Evolutionary conservation across 2,888 invertebrate genomes (phyloP), one percentile per base, ranked within the genome.

Genomic region (Amiota minor): DNA sequence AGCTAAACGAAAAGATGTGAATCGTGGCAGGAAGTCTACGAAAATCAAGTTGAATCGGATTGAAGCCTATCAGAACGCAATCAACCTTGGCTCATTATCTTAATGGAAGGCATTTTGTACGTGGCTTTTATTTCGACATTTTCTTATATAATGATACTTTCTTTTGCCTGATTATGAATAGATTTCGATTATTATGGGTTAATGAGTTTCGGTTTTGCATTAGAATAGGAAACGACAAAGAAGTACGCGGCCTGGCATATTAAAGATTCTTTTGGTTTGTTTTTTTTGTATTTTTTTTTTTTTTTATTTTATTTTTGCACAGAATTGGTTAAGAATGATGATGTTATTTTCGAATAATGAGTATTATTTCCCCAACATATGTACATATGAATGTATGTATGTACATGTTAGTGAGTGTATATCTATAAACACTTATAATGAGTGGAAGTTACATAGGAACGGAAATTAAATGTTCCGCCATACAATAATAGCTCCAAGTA

Each of bases 71-170:
- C 65, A 65, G 47, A 65, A 47, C 47, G 65, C 65, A 65, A 65
- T 65, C 65, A 65, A 49, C 65, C 9, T n/a, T 47, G 65, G 20
- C 65, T 65, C 65, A 65, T 65, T 65, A 65, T 65, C 65, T 47
- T 65, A 65, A 65, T 65, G 65, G 65, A 65, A 47, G 45, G 65
- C 65, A 47, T 65, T 65, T 46, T 47, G 65, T 65, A 65, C 65
- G 65, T 65, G 65, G 65, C 65, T 47, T 65, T n/a, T 59, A 59
- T 59, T 59, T n/a, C 59, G 6, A 6, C 35, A 35, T 35, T 35
- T 35, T 35, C 35, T 35, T 35, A 35, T 35, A 35, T 35, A 35
- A 35, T 8, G 6, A 35, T 35, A 35, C 35, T 35, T 35, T 35
- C 35, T 8, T 35, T 3, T 35, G 35, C 35, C 35, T 53, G 14